Evolutionary conservation across 2,113 vertebrate genomes (phyloP).

Genomic region (Trochalopteron elliotii): DNA sequence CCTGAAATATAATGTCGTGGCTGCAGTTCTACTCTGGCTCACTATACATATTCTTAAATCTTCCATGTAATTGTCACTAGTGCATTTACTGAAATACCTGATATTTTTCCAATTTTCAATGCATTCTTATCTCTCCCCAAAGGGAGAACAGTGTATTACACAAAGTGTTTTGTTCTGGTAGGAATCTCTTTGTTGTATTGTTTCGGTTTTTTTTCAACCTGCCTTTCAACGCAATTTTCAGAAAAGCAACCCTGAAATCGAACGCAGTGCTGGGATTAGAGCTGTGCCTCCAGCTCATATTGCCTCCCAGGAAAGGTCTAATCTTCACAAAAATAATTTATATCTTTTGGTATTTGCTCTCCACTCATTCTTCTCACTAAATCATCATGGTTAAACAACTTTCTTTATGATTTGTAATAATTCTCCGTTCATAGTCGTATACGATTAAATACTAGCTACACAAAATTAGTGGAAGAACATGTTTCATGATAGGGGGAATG

Average conservation of each 20-base stretch:
- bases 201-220: not conserved
- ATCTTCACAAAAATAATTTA: not conserved
- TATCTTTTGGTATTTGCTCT: not conserved
- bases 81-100: not conserved
- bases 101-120: not conserved
- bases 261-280: not conserved
- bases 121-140: not conserved
- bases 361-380: not conserved
- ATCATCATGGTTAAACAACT: not conserved
- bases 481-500: not conserved
- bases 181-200: not conserved
- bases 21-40: not conserved
- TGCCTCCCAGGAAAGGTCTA: not conserved
- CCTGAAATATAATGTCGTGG: not conserved
- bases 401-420: not conserved
- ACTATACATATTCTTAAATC: not conserved
- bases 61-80: not conserved
- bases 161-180: not conserved
- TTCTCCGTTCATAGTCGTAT: not conserved
- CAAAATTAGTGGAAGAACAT: not conserved
- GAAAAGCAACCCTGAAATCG: not conserved
- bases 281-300: not conserved
- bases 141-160: not conserved
- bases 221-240: not conserved
- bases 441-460: not conserved